Base-by-base conservation (phyloP, 2,888 invertebrate genomes). In the Blomia tropicalis region DNA sequence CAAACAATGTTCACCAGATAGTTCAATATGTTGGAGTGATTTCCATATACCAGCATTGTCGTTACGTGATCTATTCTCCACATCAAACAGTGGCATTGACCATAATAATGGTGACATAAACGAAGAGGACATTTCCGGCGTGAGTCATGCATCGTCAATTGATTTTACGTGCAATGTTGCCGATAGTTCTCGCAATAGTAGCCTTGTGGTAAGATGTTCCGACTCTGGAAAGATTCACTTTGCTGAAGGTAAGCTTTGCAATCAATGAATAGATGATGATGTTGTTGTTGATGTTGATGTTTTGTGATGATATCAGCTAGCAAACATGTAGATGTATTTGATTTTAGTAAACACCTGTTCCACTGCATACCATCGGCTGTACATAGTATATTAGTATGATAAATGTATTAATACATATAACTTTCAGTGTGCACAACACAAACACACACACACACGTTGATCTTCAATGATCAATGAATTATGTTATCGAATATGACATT, bases 201-300 rank as follows among this genome's bases (percentile, higher is more conserved):
- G 36, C 17, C 36, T 7, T 36, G 36, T n/a, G 27, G 51, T 47
- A 14, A 22, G 51, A 25, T 47, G 51, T 47, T 14, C 27, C 7
- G 51, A 47, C n/a, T 47, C 51, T 7, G 51, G 51, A 14, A 47
- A 7, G 14, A 47, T 47, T 47, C 51, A n/a, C 27, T 47, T 25
- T 47, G 51, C 51, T 25, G 14, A 47, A 25, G 51, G 51, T 47
- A 47, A 47, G 51, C 36, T n/a, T n/a, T n/a, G n/a, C n/a, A n/a
- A 36, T 36, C 36, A 17, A 36, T 36, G 36, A 36, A n/a, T n/a
- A n/a, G n/a, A n/a, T n/a, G n/a, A n/a, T n/a, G n/a, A n/a, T n/a
- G n/a, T n/a, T n/a, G n/a, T n/a, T n/a, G n/a, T n/a, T n/a, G n/a
- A n/a, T n/a, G n/a, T n/a, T n/a, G n/a, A n/a, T n/a, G n/a, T n/a